phyloP scores from a whole-genome alignment of 2,113 vertebrate species.

The Scophthalmus maximus region DNA sequence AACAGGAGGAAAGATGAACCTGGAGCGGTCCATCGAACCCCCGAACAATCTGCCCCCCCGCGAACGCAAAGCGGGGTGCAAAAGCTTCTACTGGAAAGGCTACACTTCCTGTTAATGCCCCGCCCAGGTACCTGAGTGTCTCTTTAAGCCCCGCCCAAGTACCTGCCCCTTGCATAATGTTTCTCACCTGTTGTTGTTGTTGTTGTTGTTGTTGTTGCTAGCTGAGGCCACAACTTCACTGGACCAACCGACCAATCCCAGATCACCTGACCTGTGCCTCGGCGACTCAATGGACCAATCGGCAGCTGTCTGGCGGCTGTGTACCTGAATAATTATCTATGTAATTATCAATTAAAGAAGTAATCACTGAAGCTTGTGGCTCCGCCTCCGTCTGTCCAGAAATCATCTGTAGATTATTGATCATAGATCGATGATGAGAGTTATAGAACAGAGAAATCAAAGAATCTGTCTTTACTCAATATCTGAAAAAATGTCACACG shows the following conservation, averaged over 20 bases:
- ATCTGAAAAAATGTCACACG: too few relatives aligned
- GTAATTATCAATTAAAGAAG: constrained; percentile 69
- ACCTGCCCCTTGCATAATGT: not conserved
- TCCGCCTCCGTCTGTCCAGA: constrained; percentile 38
- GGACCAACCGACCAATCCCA: constrained; percentile 3
- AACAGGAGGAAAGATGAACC: constrained; percentile 74
- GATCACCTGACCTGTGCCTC: constrained; percentile 25
- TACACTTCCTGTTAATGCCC: constrained; percentile 80
- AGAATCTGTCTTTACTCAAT: too few relatives aligned
- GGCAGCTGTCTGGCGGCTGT: constrained; percentile 35
- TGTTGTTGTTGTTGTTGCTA: not conserved
- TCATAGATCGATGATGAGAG: not conserved
- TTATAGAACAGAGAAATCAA: too few relatives aligned
- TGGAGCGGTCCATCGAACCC: constrained; percentile 75
- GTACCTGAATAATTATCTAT: constrained; percentile 50
- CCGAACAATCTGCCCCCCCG: constrained; percentile 72
- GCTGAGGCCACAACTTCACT: not conserved
- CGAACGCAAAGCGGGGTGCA: constrained; percentile 84
- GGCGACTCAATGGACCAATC: constrained; percentile 47
- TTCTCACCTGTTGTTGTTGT: constrained; percentile 5
- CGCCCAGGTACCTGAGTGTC: constrained; percentile 25
- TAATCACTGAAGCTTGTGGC: constrained; percentile 36
- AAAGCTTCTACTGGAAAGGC: constrained; percentile 88
- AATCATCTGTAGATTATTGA: not conserved
- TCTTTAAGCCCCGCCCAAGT: not conserved